Conservation (phyloP, 1,140 invertebrate genomes). For the Drosophila kanapiae region DNA sequence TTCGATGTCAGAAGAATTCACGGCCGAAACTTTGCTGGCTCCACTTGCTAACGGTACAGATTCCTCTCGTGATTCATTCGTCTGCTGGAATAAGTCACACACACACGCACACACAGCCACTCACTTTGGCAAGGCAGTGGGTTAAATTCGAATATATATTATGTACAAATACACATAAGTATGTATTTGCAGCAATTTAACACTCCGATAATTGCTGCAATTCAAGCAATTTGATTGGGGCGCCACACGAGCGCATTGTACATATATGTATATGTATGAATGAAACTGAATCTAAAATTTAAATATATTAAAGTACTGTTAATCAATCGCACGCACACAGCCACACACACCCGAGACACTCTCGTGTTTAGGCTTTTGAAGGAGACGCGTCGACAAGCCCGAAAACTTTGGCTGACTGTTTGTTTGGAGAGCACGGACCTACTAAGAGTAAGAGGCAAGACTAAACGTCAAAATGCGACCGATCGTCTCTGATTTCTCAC, state of each 20-base stretch:
- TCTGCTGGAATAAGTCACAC: slow-evolving; percentile 9
- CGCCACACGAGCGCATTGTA: slow-evolving; percentile 42
- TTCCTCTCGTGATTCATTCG: slow-evolving; percentile 18
- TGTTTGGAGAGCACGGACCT: slow-evolving; percentile 26
- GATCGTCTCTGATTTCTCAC: slow-evolving; percentile 35
- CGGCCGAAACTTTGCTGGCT: neutral
- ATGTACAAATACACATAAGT: slow-evolving; percentile 9
- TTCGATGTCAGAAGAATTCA: neutral
- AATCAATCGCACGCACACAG: slow-evolving; percentile 26
- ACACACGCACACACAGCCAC: neutral
- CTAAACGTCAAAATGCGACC: slow-evolving; percentile 14
- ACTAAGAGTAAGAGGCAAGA: slow-evolving; percentile 13
- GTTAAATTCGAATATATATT: slow-evolving; percentile 8
- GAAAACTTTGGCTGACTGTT: slow-evolving; percentile 46
- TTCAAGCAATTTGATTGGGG: slow-evolving; percentile 49
- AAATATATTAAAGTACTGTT: slow-evolving; percentile 46
- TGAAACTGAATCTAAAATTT: slow-evolving; percentile 56
- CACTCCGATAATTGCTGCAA: slow-evolving; percentile 33
- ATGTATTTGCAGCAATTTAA: slow-evolving; percentile 9
- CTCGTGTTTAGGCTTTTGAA: slow-evolving; percentile 34
- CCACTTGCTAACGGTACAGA: slow-evolving; percentile 6
- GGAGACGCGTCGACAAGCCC: slow-evolving; percentile 43
- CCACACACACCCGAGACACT: slow-evolving; percentile 15
- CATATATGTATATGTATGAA: slow-evolving; percentile 4
- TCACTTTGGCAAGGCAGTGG: slow-evolving; percentile 6